Evolutionary conservation across 1,140 invertebrate species (phyloP).

Genomic region (Brachionus calyciflorus): DNA sequence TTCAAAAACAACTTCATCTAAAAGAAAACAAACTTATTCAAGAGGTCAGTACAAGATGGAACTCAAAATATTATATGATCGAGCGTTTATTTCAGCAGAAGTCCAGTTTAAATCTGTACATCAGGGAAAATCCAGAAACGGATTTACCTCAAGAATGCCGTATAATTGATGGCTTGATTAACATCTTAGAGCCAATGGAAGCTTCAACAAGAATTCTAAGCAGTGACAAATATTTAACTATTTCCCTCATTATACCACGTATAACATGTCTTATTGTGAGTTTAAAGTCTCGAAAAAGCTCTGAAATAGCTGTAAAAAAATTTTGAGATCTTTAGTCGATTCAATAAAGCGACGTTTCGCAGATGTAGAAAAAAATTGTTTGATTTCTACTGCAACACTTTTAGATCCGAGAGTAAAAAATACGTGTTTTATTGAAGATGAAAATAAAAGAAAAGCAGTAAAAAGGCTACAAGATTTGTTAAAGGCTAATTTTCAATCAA

Average conservation of each 20-base stretch:
- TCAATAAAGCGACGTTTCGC: conserved; percentile 9
- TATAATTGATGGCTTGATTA: neutral
- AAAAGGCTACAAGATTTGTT: too few species aligned
- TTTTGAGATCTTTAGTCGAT: neutral
- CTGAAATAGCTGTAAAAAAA: conserved; percentile 7
- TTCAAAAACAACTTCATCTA: too few species aligned
- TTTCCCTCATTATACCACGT: conserved; percentile 5
- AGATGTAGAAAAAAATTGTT: conserved; percentile 11
- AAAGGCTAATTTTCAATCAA: too few species aligned
- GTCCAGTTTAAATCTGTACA: neutral
- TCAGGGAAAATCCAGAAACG: neutral
- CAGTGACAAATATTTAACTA: neutral
- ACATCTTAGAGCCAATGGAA: conserved; percentile 2
- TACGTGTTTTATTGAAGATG: too few species aligned
- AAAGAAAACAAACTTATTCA: too few species aligned
- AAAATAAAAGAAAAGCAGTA: too few species aligned
- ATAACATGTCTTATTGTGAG: neutral
- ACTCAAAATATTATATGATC: conserved; percentile 15
- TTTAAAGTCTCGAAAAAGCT: neutral
- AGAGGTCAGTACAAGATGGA: conserved; percentile 22
- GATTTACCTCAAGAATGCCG: conserved; percentile 13
- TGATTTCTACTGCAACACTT: conserved; percentile 16
- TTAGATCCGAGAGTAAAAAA: too few species aligned
- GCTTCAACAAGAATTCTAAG: conserved; percentile 14
- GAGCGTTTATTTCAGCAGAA: neutral